These are phyloP conservation scores for Fregata magnificens DNA, from an alignment of 2,113 vertebrate species.

Conservation along the genomic window DNA sequence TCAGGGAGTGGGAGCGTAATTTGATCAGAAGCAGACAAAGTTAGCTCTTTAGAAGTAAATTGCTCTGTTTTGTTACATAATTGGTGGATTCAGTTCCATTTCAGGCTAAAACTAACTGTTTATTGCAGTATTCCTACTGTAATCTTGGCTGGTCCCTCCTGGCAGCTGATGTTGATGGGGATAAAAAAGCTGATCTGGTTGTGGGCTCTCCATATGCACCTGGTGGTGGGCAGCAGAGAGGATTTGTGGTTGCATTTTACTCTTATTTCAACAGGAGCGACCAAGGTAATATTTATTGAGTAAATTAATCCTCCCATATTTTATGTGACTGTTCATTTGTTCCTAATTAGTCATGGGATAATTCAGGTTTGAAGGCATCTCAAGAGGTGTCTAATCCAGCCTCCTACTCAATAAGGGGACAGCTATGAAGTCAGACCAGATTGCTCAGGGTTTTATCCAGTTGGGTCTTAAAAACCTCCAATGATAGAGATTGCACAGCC, in stretches of 20 bases:
- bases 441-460: neutral
- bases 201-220: slow-evolving; percentile 77
- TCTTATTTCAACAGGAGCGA: slow-evolving; percentile 30
- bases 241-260: slow-evolving; percentile 73
- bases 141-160: slow-evolving; percentile 80
- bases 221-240: slow-evolving; percentile 72
- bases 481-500: neutral
- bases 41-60: neutral
- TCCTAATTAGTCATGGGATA: neutral
- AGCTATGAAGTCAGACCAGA: neutral
- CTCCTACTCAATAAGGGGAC: neutral
- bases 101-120: neutral
- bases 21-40: neutral
- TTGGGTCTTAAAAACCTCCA: neutral
- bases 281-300: slow-evolving; percentile 58
- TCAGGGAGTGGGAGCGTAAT: neutral
- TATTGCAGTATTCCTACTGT: slow-evolving; percentile 73
- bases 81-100: neutral
- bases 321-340: neutral
- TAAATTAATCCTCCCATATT: neutral
- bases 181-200: slow-evolving; percentile 69
- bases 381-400: neutral
- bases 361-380: neutral
- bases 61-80: neutral
- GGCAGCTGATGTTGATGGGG: slow-evolving; percentile 70